phyloP scores from a whole-genome alignment of 2,797 vertebrate species.

The Pempheris klunzingeri region DNA sequence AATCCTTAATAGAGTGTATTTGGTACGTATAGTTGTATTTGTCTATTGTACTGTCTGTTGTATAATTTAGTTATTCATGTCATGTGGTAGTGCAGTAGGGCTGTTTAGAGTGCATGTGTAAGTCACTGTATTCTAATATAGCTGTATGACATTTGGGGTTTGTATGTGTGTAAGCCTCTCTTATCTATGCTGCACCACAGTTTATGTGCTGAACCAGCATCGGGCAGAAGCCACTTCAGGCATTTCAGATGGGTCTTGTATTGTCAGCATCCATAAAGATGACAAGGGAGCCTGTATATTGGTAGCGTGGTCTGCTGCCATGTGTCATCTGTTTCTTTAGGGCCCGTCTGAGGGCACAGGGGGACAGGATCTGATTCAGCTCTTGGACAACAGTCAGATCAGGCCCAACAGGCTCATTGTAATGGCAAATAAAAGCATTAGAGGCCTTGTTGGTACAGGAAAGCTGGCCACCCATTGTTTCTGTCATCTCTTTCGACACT shows the following conservation, averaged over 20 bases:
- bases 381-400: conserved; percentile 54
- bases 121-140: conserved; percentile 35
- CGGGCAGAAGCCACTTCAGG: conserved; percentile 57
- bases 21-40: background rate
- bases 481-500: conserved; percentile 37
- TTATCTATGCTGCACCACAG: conserved; percentile 51
- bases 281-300: conserved; percentile 52
- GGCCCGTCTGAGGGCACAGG: conserved; percentile 65
- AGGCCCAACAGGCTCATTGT: conserved; percentile 63
- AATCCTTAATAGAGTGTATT: background rate
- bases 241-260: conserved; percentile 65
- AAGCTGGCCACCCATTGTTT: conserved; percentile 58
- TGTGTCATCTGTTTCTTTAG: conserved; percentile 82
- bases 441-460: conserved; percentile 67
- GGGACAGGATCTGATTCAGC: conserved; percentile 82
- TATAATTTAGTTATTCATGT: no score
- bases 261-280: conserved; percentile 75
- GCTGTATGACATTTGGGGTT: conserved; percentile 37
- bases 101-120: background rate
- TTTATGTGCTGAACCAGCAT: conserved; percentile 70
- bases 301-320: conserved; percentile 53
- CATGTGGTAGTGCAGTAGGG: background rate
- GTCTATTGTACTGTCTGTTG: no score
- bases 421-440: conserved; percentile 68
- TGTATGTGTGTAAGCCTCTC: conserved; percentile 36